Percentiles rank a stretch among this genome's conserved stretches.
These are phyloP conservation scores for Tetropium fuscum DNA, from an alignment of 2,888 invertebrate genomes.

Conservation along the genomic window DNA sequence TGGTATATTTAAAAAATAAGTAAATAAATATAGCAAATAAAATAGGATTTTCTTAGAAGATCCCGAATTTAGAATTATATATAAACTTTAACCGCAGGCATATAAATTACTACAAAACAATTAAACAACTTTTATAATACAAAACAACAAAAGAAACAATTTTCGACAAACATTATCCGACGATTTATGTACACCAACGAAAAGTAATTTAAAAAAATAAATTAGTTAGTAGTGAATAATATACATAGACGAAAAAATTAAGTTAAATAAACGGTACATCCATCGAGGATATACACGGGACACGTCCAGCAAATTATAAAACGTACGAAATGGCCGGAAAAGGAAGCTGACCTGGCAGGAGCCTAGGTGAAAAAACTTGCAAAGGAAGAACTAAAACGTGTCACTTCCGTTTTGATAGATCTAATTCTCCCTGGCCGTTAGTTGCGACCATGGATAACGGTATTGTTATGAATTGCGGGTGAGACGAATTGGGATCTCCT, in stretches of 20 bases:
- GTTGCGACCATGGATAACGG: conserved; percentile 74
- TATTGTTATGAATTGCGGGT: conserved; percentile 79
- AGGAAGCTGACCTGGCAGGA: conserved; percentile 40
- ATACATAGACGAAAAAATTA: conserved; percentile 5
- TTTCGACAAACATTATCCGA: conserved; percentile 6
- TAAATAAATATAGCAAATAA: conserved; percentile 1
- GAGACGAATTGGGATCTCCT: conserved; percentile 57
- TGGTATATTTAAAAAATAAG: neutral
- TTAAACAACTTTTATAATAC: conserved; percentile 10
- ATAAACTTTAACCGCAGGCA: neutral
- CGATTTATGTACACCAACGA: conserved; percentile 7
- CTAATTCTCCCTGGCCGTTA: conserved; percentile 63
- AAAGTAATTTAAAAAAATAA: conserved; percentile 12
- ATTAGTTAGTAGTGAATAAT: conserved; percentile 1
- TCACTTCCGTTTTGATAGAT: conserved; percentile 57
- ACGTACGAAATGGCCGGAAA: conserved; percentile 43
- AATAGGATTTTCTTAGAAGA: neutral
- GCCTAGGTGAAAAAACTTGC: conserved; percentile 24
- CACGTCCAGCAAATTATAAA: neutral
- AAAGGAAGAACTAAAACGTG: conserved; percentile 9
- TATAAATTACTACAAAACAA: neutral
- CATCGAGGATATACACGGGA: conserved; percentile 7
- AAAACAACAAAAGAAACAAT: conserved; percentile 12
- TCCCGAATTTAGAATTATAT: neutral
- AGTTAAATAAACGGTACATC: conserved; percentile 15